These are phyloP conservation scores for Otolemur garnettii DNA, from an alignment of 2,113 vertebrate genomes.

Conservation along the genomic window DNA sequence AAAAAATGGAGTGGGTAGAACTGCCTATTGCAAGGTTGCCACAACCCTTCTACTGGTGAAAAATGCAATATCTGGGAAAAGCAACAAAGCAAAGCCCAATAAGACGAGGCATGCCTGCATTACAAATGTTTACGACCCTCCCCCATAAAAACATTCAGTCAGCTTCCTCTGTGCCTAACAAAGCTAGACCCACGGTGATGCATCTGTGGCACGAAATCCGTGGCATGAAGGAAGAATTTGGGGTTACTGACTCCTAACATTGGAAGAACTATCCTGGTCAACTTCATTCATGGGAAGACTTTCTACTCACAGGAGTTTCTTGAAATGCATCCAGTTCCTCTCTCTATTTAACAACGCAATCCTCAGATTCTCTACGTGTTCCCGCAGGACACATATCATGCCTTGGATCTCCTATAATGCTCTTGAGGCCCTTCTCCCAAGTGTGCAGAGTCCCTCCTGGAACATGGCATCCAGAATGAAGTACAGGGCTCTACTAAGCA, in stretches of 20 bases:
- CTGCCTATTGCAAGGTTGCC: neutral
- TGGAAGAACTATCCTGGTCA: neutral
- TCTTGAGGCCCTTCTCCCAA: neutral
- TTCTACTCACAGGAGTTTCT: conserved; percentile 16
- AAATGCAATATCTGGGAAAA: neutral
- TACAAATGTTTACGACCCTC: neutral
- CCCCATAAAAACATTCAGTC: neutral
- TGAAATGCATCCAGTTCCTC: neutral
- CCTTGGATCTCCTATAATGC: neutral
- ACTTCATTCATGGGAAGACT: neutral
- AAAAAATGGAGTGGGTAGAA: neutral
- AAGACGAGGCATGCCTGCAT: neutral
- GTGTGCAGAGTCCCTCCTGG: neutral
- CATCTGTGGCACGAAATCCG: neutral
- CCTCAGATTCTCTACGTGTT: neutral
- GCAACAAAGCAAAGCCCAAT: neutral
- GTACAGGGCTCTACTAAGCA: neutral
- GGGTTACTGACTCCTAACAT: neutral
- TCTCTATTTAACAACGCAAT: conserved; percentile 39
- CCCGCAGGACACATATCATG: neutral
- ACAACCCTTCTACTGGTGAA: neutral
- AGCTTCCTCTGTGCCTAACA: neutral
- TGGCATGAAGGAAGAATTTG: neutral
- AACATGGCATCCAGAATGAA: neutral
- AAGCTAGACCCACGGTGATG: neutral